These are phyloP conservation scores for Nomada flava DNA, from an alignment of 2,888 invertebrate species.

Conservation along the genomic window DNA sequence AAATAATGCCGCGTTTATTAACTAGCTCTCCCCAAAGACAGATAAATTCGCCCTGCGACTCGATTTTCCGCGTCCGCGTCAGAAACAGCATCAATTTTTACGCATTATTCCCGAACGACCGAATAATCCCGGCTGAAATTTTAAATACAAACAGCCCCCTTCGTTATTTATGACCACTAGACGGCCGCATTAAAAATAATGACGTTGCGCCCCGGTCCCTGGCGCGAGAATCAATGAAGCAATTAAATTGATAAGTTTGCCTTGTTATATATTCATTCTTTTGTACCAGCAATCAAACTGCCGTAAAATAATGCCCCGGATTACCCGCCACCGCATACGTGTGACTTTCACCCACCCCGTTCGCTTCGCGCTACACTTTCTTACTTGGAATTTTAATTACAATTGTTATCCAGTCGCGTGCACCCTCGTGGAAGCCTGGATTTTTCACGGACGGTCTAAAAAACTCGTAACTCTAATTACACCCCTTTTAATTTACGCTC, in stretches of 20 bases:
- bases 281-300: constrained; percentile 38
- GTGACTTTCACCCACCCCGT: no score
- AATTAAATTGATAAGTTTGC: constrained; percentile 60
- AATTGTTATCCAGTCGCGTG: constrained; percentile 14
- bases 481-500: neutral
- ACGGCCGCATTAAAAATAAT: constrained; percentile 55
- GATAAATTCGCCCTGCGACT: constrained; percentile 19
- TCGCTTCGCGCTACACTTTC: neutral
- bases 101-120: constrained; percentile 24
- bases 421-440: neutral
- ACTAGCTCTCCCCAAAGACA: constrained; percentile 11
- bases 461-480: constrained; percentile 11
- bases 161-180: constrained; percentile 59
- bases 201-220: constrained; percentile 38
- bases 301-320: constrained; percentile 21
- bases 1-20: constrained; percentile 34
- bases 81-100: constrained; percentile 40
- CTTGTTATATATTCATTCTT: constrained; percentile 53
- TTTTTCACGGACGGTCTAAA: constrained; percentile 3
- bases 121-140: constrained; percentile 51
- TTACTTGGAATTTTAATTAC: constrained; percentile 37
- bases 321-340: neutral
- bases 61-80: constrained; percentile 29
- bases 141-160: constrained; percentile 49
- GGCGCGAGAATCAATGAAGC: constrained; percentile 52